Evolutionary conservation across 2,113 vertebrate species (phyloP).

Genomic region (Larimichthys polyactis): DNA sequence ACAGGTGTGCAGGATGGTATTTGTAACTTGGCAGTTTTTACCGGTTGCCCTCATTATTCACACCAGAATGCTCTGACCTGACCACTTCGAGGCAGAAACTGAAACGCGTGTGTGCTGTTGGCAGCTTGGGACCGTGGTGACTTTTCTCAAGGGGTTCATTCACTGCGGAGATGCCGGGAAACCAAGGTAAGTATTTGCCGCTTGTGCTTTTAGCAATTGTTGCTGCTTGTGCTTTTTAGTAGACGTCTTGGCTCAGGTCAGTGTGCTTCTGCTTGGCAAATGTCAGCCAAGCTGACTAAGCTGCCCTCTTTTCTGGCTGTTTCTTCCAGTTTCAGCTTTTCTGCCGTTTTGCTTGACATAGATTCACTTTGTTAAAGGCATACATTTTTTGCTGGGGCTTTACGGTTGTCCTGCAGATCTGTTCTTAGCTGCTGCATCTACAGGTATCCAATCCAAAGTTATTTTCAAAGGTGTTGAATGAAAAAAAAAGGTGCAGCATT

Average conservation of each 20-base stretch:
- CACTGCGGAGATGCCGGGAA: constrained; percentile 18
- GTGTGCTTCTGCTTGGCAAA: constrained; percentile 61
- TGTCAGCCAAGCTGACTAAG: constrained; percentile 51
- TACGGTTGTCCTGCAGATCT: not conserved
- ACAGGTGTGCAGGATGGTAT: constrained; percentile 23
- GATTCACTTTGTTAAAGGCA: constrained; percentile 11
- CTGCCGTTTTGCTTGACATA: constrained; percentile 14
- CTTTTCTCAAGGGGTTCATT: constrained; percentile 19
- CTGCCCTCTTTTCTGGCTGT: constrained; percentile 33
- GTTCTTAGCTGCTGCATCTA: not conserved
- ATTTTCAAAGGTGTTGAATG: not conserved
- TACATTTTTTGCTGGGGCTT: not conserved
- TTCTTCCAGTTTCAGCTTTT: constrained; percentile 26
- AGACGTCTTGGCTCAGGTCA: constrained; percentile 35
- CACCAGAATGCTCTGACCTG: constrained; percentile 36
- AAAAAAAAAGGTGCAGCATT: not conserved
- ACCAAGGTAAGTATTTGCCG: constrained; percentile 31
- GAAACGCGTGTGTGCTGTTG: constrained; percentile 1
- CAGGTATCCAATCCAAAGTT: not conserved
- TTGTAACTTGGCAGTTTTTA: constrained; percentile 24
- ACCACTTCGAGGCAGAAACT: constrained; percentile 16
- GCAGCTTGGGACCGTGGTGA: not conserved
- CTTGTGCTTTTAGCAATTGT: constrained; percentile 36
- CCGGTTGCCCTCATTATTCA: constrained; percentile 41
- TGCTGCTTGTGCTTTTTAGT: constrained; percentile 22